A percentile compares a stretch with the other conserved stretches of the same genome.
phyloP scores from a whole-genome alignment of 2,888 invertebrate species.

The Mylabris sibirica region DNA sequence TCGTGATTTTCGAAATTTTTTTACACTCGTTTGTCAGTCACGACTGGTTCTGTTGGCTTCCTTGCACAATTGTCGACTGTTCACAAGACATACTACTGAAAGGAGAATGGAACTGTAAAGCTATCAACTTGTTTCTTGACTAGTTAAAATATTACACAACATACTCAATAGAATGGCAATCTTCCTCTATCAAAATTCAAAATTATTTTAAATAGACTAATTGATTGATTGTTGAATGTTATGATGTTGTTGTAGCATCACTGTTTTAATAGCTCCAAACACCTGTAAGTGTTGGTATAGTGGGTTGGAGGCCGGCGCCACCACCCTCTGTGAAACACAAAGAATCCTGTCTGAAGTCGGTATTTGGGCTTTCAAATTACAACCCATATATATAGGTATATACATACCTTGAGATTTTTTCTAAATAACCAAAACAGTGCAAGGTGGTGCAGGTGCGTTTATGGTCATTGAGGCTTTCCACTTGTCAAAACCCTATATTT shows the following conservation, averaged over 20 bases:
- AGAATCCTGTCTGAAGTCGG: slow-evolving; percentile 42
- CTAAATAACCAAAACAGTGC: slow-evolving; percentile 36
- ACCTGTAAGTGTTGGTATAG: slow-evolving; percentile 49
- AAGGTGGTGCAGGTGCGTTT: slow-evolving; percentile 50
- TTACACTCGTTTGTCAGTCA: slow-evolving; percentile 44
- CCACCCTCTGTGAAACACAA: slow-evolving; percentile 51
- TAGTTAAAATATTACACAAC: neutral
- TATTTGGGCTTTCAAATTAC: slow-evolving; percentile 39
- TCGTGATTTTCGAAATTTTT: slow-evolving; percentile 42
- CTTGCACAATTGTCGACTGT: slow-evolving; percentile 40
- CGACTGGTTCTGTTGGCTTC: slow-evolving; percentile 46
- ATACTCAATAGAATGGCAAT: neutral
- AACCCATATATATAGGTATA: slow-evolving; percentile 17
- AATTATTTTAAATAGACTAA: slow-evolving; percentile 25
- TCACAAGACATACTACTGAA: slow-evolving; percentile 29
- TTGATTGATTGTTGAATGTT: slow-evolving; percentile 39
- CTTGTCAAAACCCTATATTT: slow-evolving; percentile 29
- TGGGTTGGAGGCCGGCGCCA: slow-evolving; percentile 52
- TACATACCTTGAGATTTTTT: slow-evolving; percentile 14
- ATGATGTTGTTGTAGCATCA: slow-evolving; percentile 41
- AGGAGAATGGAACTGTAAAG: slow-evolving; percentile 25
- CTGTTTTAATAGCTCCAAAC: slow-evolving; percentile 48
- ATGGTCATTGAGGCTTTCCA: slow-evolving; percentile 40
- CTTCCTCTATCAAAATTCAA: neutral
- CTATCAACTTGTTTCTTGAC: neutral